Evolutionary conservation across 1,140 invertebrate species (phyloP).

Genomic region (Andrena cerasifolii): DNA sequence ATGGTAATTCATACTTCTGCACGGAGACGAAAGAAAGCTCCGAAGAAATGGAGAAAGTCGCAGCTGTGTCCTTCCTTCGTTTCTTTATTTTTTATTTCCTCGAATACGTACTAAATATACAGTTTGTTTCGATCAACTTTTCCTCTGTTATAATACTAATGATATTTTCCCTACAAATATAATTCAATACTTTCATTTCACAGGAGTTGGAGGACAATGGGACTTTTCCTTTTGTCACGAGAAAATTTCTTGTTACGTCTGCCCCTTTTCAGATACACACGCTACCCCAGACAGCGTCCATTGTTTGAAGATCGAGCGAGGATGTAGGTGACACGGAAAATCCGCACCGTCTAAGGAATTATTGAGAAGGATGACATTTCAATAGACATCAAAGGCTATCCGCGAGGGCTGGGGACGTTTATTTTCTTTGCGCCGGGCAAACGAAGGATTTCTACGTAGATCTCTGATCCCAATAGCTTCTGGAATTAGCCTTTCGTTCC

Average conservation of each 20-base stretch:
- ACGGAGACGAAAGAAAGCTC: neutral
- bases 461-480: neutral
- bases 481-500: neutral
- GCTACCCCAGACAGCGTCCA: neutral
- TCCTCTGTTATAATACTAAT: no score
- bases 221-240: neutral
- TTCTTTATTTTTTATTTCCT: no score
- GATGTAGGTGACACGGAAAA: neutral
- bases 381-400: neutral
- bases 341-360: neutral
- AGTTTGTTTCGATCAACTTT: neutral
- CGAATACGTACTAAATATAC: no score
- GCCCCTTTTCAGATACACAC: neutral
- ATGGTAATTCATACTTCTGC: no score
- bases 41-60: conserved; percentile 4
- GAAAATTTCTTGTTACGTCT: neutral
- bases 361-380: neutral
- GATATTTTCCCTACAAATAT: no score
- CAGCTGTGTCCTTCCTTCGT: no score
- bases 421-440: neutral
- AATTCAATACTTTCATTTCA: neutral
- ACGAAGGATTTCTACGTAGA: neutral
- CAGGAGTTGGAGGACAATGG: neutral
- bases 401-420: no score
- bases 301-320: neutral